Evolutionary conservation across 2,888 invertebrate genomes (phyloP), one percentile per base, ranked within the genome.

Genomic region (Agrilus biguttatus): DNA sequence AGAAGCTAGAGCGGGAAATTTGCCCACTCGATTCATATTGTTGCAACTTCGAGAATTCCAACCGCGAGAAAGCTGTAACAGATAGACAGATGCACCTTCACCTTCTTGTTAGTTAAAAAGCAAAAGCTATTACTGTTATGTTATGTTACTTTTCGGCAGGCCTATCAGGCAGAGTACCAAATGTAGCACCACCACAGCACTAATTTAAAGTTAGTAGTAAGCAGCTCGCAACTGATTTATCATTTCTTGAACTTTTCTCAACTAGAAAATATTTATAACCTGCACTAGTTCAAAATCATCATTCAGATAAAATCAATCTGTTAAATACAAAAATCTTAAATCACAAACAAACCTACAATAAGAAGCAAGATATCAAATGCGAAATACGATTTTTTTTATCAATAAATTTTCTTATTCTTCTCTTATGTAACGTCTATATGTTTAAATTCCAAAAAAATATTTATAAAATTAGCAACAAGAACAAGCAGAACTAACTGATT

Each of bases 31-130:
- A 59, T 65, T 67, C 57, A 67, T 63, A 60, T 63, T 67, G 54
- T 61, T 63, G 54, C 65, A 65, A 63, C 68, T 69, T 58, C 65
- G 67, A 56, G 68, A 67, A 59, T 66, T 69, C 71, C 70, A 70
- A 52, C 65, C 66, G 59, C 67, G 66, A 56, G 68, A 68, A 55
- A 69, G 65, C 65, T 66, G 66, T 56, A 67, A 63, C 60, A 57
- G 53, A 28, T 28, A 28, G 28, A 28, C 10, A 56, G 17, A 46
- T 52, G 47, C 46, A 47, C 56, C 59, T 57, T 59, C 57, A 59
- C 59, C 59, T 48, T 51, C 47, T 40, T 50, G 49, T 51, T 49
- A 47, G 51, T 49, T 47, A 50, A 43, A 44, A 53, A 53, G 52
- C 53, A 49, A 23, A 47, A 49, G 49, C 47, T 28, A 10, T 28